phyloP scores from a whole-genome alignment of 1,140 invertebrate species.

The Scaptomyza hsui region DNA sequence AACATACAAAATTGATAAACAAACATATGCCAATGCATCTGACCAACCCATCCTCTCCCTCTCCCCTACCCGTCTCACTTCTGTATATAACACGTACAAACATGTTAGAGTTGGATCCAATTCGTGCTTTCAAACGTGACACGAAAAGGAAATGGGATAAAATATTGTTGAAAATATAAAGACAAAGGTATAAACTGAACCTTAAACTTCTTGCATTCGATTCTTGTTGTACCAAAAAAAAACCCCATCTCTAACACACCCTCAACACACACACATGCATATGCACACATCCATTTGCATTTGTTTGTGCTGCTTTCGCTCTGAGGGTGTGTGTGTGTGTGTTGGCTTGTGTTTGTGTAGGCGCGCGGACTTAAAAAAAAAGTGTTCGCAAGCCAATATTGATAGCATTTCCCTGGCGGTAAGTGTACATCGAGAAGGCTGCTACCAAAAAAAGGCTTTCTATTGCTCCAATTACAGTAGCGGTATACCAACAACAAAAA shows the following conservation, averaged over 20 bases:
- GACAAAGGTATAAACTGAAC: too few relatives aligned
- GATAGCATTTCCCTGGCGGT: conserved; percentile 68
- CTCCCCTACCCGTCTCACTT: not conserved
- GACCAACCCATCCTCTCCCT: not conserved
- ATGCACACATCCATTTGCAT: conserved; percentile 7
- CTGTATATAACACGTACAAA: not conserved
- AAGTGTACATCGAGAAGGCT: not conserved
- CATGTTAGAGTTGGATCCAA: not conserved
- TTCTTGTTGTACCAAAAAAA: too few relatives aligned
- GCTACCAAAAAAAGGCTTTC: conserved; percentile 19
- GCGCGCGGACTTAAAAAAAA: conserved; percentile 65
- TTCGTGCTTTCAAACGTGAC: too few relatives aligned
- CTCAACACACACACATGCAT: not conserved
- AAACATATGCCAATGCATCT: conserved; percentile 36
- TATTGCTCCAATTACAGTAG: conserved; percentile 71
- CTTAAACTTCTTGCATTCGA: too few relatives aligned
- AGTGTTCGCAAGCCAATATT: conserved; percentile 74
- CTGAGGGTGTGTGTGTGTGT: too few relatives aligned
- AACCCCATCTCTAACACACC: not conserved
- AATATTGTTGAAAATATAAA: too few relatives aligned
- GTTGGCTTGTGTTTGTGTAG: conserved; percentile 31
- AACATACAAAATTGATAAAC: conserved; percentile 71
- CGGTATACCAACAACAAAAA: conserved; percentile 14
- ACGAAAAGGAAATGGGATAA: too few relatives aligned
- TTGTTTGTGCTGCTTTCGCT: conserved; percentile 10